Conservation (phyloP, 2,888 invertebrate species). For the Chymomyza procnemis region DNA sequence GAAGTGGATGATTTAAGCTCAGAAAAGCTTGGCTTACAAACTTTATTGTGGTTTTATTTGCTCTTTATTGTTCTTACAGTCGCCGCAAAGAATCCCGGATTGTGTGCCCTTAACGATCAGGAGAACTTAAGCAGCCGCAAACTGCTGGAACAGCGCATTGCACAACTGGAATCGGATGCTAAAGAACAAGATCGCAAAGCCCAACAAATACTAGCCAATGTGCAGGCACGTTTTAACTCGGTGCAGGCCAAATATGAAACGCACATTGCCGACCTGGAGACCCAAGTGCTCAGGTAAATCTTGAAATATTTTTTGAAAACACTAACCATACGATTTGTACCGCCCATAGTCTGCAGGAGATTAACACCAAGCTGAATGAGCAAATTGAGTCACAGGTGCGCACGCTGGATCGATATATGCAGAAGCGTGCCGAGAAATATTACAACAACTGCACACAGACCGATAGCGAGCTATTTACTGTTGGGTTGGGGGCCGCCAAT, state of each 20-base stretch:
- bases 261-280: conserved; percentile 86
- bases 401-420: conserved; percentile 75
- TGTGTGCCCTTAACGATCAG: conserved; percentile 69
- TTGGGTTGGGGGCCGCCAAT: conserved; percentile 28
- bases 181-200: conserved; percentile 85
- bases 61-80: conserved; percentile 75
- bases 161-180: conserved; percentile 85
- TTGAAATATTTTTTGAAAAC: neutral
- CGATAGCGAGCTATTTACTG: conserved; percentile 68
- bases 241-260: conserved; percentile 88
- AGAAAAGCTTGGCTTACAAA: no score
- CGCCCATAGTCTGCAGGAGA: conserved; percentile 76
- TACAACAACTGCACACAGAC: conserved; percentile 78
- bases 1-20: no score
- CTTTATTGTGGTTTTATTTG: neutral
- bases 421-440: conserved; percentile 72
- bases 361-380: conserved; percentile 81
- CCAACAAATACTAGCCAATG: conserved; percentile 84
- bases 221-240: conserved; percentile 87
- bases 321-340: neutral
- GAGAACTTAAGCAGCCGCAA: conserved; percentile 77
- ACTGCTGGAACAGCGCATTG: conserved; percentile 85
- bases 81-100: conserved; percentile 80
- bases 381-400: conserved; percentile 79
- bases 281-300: conserved; percentile 80